Percentiles rank a stretch among this genome's conserved stretches.
phyloP scores from a whole-genome alignment of 2,888 invertebrate genomes.

The Pristionchus fissidentatus region DNA sequence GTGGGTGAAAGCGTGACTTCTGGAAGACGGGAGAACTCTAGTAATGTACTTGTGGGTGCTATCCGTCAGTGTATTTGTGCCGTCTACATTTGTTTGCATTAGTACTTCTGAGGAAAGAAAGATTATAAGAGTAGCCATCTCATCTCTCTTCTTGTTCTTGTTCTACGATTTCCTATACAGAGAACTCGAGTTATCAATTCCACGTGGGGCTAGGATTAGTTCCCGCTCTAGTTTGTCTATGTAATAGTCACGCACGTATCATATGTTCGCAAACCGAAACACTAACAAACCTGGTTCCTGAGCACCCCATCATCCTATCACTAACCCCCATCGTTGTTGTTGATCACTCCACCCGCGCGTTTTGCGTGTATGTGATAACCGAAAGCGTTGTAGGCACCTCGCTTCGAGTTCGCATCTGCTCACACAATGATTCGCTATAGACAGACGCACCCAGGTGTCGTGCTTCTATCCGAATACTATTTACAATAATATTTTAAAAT shows the following conservation, averaged over 20 bases:
- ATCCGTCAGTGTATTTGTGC: not conserved
- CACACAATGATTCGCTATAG: conserved; percentile 39
- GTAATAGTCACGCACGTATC: not conserved
- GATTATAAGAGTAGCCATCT: conserved; percentile 19
- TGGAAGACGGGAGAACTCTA: not conserved
- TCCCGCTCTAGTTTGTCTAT: not conserved
- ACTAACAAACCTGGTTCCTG: not conserved
- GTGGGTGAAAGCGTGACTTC: not conserved
- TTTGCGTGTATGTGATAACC: not conserved
- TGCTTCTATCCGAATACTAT: not conserved
- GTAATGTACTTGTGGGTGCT: not conserved
- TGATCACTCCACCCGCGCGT: not conserved
- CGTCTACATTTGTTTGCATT: not conserved
- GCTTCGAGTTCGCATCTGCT: not conserved
- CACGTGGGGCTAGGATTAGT: not conserved
- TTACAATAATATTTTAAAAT: too few relatives aligned
- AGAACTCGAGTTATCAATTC: not conserved
- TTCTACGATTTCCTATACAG: not conserved
- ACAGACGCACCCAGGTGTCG: conserved; percentile 45
- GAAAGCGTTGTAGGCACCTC: conserved; percentile 16
- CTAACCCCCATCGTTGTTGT: not conserved
- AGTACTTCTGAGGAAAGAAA: not conserved
- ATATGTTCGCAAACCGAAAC: too few relatives aligned
- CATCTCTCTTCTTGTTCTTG: not conserved
- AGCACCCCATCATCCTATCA: not conserved